Evolutionary conservation across 2,113 vertebrate genomes (phyloP).

Genomic region (Tragulus kanchil): DNA sequence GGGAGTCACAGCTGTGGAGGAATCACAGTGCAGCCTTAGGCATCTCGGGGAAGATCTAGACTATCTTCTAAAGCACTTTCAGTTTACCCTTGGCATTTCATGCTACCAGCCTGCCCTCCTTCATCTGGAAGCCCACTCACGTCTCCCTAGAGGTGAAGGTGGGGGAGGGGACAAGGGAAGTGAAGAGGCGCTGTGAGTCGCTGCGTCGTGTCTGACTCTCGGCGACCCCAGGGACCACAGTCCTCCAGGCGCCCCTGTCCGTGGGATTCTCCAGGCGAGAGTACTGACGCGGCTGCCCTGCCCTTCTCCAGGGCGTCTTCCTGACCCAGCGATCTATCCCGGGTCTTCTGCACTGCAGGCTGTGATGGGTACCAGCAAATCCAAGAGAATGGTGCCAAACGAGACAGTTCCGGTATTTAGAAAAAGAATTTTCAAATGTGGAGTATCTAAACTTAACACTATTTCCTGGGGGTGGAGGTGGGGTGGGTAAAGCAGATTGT

Average conservation of each 20-base stretch:
- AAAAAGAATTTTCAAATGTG: background rate
- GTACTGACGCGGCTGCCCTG: background rate
- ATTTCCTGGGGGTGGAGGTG: background rate
- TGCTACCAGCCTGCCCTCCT: background rate
- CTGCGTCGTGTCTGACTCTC: background rate
- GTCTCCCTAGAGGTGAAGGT: background rate
- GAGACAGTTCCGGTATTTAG: background rate
- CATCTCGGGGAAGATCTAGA: background rate
- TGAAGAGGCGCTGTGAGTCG: background rate
- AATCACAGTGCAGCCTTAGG: background rate
- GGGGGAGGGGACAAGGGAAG: background rate
- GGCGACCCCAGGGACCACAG: background rate
- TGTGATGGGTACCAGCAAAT: background rate
- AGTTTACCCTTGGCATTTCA: background rate
- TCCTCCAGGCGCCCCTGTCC: background rate
- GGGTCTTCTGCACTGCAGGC: background rate
- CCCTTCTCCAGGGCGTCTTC: background rate
- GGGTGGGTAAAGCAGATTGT: background rate
- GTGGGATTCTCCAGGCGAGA: background rate
- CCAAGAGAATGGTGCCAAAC: background rate
- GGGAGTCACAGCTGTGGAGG: conserved; percentile 84
- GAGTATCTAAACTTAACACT: background rate
- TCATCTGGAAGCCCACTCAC: background rate
- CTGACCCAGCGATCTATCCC: background rate
- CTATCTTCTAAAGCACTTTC: background rate